Percentiles rank a stretch among this genome's conserved stretches.
Evolutionary conservation across 2,797 vertebrate genomes (phyloP).

Genomic region (Ctenochaetus hawaiiensis): DNA sequence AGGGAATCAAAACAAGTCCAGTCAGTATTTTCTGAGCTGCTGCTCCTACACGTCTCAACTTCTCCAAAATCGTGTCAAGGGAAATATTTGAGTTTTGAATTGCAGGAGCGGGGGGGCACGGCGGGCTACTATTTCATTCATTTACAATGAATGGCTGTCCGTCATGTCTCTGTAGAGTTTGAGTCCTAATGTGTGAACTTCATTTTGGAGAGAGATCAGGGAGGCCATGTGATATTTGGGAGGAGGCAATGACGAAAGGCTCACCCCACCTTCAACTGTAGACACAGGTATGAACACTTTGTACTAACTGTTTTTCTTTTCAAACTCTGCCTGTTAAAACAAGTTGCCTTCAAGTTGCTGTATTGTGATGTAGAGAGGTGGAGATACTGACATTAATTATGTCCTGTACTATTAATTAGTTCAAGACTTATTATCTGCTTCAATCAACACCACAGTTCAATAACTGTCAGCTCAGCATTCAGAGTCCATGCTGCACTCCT

Average conservation of each 20-base stretch:
- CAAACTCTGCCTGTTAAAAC: background rate
- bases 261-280: background rate
- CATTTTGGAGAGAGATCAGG: conserved; percentile 12
- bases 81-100: background rate
- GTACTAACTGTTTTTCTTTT: background rate
- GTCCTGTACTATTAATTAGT: background rate
- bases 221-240: background rate
- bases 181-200: background rate
- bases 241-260: too few relatives aligned
- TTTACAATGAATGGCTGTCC: conserved; percentile 15
- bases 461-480: conserved; percentile 4
- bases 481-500: background rate
- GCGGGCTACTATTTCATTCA: background rate
- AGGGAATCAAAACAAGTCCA: background rate
- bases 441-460: background rate
- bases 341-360: background rate
- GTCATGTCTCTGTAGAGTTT: background rate
- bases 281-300: background rate
- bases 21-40: background rate
- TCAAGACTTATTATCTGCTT: background rate
- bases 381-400: background rate
- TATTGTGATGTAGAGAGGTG: background rate
- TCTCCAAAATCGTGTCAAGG: background rate
- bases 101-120: too few relatives aligned
- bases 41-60: too few relatives aligned